A percentile compares a stretch with the other conserved stretches of the same genome.
These are phyloP conservation scores for Falco columbarius DNA, from an alignment of 2,797 vertebrate genomes.

Conservation along the genomic window DNA sequence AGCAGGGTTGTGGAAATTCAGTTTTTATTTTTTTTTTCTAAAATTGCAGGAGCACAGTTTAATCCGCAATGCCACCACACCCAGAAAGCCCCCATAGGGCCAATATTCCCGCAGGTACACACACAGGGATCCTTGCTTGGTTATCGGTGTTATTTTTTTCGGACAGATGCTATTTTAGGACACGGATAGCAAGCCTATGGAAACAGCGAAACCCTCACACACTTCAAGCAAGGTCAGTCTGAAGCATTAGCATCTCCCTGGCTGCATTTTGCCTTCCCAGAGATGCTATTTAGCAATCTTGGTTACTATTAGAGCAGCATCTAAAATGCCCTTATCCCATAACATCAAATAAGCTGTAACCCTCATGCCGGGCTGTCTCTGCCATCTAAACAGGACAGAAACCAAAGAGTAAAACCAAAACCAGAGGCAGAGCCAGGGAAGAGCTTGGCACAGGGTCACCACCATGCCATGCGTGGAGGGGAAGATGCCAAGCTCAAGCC, in stretches of 20 bases:
- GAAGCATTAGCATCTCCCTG: not conserved
- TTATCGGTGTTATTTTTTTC: not conserved
- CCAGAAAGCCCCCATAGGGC: not conserved
- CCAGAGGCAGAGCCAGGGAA: not conserved
- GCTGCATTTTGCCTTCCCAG: not conserved
- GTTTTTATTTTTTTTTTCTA: accelerated
- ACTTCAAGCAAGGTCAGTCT: not conserved
- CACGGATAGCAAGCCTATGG: not conserved
- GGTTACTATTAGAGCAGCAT: not conserved
- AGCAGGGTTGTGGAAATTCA: not conserved
- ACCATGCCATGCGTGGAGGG: accelerated
- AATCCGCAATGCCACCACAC: accelerated
- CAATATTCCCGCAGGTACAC: not conserved
- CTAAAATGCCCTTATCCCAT: not conserved
- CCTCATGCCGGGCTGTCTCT: accelerated
- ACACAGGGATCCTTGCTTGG: accelerated
- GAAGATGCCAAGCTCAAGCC: not conserved
- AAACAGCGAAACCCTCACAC: not conserved
- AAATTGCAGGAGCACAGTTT: not conserved
- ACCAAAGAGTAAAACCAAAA: not conserved
- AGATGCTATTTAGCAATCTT: not conserved
- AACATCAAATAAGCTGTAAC: accelerated
- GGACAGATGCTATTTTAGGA: not conserved
- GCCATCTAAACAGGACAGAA: not conserved
- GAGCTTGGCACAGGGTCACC: not conserved